These are phyloP conservation scores for Kradibia gibbosae DNA, from an alignment of 1,140 invertebrate genomes.

Conservation along the genomic window DNA sequence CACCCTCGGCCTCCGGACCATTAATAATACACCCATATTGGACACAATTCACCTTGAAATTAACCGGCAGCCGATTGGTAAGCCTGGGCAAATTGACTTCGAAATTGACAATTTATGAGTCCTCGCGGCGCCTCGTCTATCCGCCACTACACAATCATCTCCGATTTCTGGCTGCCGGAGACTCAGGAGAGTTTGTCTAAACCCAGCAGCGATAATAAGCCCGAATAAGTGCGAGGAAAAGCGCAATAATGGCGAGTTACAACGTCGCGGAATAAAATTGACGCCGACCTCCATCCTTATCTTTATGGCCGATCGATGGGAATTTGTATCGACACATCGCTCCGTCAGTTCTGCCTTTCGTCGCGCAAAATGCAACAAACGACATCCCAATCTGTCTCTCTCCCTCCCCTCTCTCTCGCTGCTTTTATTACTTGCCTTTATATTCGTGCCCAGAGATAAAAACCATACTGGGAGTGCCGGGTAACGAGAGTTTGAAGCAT, in stretches of 20 bases:
- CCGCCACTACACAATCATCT: neutral
- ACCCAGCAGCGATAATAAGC: neutral
- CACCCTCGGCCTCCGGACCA: slow-evolving; percentile 59
- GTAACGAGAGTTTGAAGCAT: no score
- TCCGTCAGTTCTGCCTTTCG: neutral
- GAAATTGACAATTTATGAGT: slow-evolving; percentile 73
- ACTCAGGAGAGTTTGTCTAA: slow-evolving; percentile 3
- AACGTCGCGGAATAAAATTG: neutral
- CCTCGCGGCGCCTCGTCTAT: neutral
- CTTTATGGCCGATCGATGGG: slow-evolving; percentile 45
- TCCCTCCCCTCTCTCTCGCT: neutral
- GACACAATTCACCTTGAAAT: slow-evolving; percentile 75
- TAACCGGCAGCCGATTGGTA: slow-evolving; percentile 73
- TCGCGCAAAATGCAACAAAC: slow-evolving; percentile 17
- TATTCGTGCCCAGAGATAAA: no score
- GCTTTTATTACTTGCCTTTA: no score
- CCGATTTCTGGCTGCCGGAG: slow-evolving; percentile 11
- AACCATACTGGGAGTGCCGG: no score
- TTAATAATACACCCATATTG: slow-evolving; percentile 75
- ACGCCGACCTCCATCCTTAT: neutral
- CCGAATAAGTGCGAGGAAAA: slow-evolving; percentile 5
- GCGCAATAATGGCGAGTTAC: neutral
- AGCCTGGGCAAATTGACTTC: slow-evolving; percentile 73
- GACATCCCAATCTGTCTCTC: neutral
- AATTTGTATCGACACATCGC: slow-evolving; percentile 36